phyloP scores from a whole-genome alignment of 2,113 vertebrate genomes.

The Clinocottus analis region DNA sequence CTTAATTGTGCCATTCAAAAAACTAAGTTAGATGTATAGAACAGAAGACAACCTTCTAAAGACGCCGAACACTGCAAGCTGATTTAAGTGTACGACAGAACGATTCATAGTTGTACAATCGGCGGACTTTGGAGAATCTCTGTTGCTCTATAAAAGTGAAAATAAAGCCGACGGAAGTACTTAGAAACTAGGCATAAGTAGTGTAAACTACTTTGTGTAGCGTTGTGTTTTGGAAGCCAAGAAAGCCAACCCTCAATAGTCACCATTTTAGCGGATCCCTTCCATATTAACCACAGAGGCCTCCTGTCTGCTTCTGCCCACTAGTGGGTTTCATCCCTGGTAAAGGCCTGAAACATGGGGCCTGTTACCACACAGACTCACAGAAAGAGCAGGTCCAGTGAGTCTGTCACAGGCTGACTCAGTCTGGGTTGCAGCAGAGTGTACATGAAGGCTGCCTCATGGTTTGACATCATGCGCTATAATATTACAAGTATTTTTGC shows the following conservation, averaged over 20 bases:
- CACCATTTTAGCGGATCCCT: constrained; percentile 57
- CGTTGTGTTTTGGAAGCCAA: constrained; percentile 31
- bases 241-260: constrained; percentile 43
- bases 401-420: constrained; percentile 40
- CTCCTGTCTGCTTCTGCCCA: constrained; percentile 56
- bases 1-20: constrained; percentile 15
- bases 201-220: constrained; percentile 16
- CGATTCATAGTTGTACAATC: constrained; percentile 29
- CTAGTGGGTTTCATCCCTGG: constrained; percentile 64
- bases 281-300: constrained; percentile 57
- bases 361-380: constrained; percentile 62
- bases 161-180: constrained; percentile 37
- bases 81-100: constrained; percentile 12
- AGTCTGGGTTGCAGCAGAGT: constrained; percentile 47
- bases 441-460: constrained; percentile 9
- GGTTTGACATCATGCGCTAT: constrained; percentile 4
- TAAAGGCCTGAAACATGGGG: constrained; percentile 55
- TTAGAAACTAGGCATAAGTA: constrained; percentile 17
- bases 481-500: not conserved
- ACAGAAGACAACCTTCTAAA: constrained; percentile 12
- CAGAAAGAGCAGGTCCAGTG: constrained; percentile 60
- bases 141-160: constrained; percentile 47
- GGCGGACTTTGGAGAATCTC: constrained; percentile 42
- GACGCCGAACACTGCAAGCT: constrained; percentile 26
- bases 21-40: constrained; percentile 2